These are phyloP conservation scores for Parotocinclus haroldoi DNA, from an alignment of 2,797 vertebrate genomes.

Conservation along the genomic window DNA sequence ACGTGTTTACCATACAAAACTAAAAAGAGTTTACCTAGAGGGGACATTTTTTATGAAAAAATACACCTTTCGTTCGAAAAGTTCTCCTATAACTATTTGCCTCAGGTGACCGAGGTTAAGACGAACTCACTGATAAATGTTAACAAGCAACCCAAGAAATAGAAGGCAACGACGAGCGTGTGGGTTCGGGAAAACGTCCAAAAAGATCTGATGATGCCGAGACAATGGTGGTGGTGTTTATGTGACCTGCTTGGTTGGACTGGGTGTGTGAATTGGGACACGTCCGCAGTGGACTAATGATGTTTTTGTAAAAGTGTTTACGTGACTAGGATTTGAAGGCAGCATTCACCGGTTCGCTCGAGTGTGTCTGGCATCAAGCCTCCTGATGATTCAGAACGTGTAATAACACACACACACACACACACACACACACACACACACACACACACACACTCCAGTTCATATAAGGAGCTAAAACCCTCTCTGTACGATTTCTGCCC, in stretches of 20 bases:
- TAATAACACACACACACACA: conserved; percentile 32
- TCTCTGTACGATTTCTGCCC: conserved; percentile 74
- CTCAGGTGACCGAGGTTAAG: too few relatives aligned
- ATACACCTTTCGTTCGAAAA: too few relatives aligned
- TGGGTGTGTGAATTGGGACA: neutral
- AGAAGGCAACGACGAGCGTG: too few relatives aligned
- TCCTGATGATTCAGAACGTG: conserved; percentile 27
- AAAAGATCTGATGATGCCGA: too few relatives aligned
- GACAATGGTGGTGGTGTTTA: neutral
- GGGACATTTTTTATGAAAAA: too few relatives aligned
- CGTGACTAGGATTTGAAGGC: neutral
- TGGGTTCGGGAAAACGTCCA: too few relatives aligned
- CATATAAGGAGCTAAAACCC: conserved; percentile 77
- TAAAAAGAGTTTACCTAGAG: too few relatives aligned
- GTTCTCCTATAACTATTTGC: too few relatives aligned
- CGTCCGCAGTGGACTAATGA: neutral
- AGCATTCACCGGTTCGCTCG: conserved; percentile 7
- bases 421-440: conserved; percentile 41
- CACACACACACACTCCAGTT: conserved; percentile 57
- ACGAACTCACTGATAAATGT: too few relatives aligned
- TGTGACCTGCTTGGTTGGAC: neutral
- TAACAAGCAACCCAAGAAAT: too few relatives aligned
- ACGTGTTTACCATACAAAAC: too few relatives aligned
- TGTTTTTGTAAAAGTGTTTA: neutral
- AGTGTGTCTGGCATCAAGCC: conserved; percentile 26